Percentiles rank a stretch among this genome's conserved stretches.
These are phyloP conservation scores for Aplocera efformata DNA, from an alignment of 2,888 invertebrate genomes.

Conservation along the genomic window DNA sequence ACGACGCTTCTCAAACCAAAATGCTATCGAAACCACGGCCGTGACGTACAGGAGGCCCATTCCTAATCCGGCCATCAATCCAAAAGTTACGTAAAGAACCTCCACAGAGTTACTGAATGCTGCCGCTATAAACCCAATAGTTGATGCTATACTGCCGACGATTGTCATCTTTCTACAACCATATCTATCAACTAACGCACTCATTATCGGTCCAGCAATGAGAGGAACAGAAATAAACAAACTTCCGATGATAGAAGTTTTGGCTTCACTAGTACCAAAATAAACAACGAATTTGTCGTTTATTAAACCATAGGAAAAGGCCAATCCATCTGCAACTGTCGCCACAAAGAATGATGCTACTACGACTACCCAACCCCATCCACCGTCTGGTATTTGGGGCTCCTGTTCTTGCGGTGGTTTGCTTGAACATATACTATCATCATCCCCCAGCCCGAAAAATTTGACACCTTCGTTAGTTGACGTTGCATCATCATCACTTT, in stretches of 20 bases:
- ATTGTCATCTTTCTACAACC: conserved; percentile 90
- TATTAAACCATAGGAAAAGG: conserved; percentile 95
- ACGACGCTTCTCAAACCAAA: conserved; percentile 94
- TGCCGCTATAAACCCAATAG: conserved; percentile 88
- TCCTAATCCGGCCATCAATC: conserved; percentile 90
- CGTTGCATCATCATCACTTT: conserved; percentile 63
- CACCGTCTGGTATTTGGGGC: conserved; percentile 89
- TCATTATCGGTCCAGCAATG: conserved; percentile 90
- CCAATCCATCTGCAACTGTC: conserved; percentile 94
- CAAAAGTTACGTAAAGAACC: conserved; percentile 90
- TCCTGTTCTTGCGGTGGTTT: conserved; percentile 55
- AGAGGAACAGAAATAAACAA: conserved; percentile 94
- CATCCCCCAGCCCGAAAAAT: conserved; percentile 74
- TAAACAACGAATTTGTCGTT: conserved; percentile 88
- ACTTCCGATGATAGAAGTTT: conserved; percentile 93
- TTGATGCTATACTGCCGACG: conserved; percentile 85
- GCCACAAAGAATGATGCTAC: conserved; percentile 91
- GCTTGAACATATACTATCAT: conserved; percentile 73
- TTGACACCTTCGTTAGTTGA: conserved; percentile 75
- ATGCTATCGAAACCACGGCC: conserved; percentile 94
- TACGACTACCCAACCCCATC: conserved; percentile 96
- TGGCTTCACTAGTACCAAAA: conserved; percentile 89
- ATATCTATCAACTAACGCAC: conserved; percentile 90
- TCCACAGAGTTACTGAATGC: conserved; percentile 86
- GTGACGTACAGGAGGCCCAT: conserved; percentile 92